Evolutionary conservation across 1,140 invertebrate species (phyloP), one percentile per base, ranked within the genome.

Genomic region (Drosophila tani): DNA sequence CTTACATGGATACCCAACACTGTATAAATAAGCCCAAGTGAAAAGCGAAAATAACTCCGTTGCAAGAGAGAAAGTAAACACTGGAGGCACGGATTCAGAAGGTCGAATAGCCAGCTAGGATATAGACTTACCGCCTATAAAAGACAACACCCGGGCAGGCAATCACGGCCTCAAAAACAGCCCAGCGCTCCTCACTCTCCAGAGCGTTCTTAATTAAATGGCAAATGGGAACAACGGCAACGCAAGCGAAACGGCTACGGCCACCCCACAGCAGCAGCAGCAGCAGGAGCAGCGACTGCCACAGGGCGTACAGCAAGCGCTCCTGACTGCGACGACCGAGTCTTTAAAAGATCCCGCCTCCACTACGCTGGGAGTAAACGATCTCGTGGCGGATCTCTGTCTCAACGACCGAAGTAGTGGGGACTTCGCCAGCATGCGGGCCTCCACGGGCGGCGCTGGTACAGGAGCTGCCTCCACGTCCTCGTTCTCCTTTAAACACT

Each of bases 401-500:
- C 51, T 83, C 3, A 90, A 81, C 46, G 64, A 49, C 5, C 58
- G 68, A 21, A 40, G 14, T 35, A 70, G 60, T 40, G 75, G 67
- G 17, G 91, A 91, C 45, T 90, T 79, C 50, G 76, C 70, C 45
- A 78, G 78, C 27, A 87, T 75, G 45, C 67, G 90, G 14, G 56
- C 85, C 35, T 69, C 65, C 24, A 58, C 70, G 38, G 27, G 67
- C 32, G 59, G 24, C 7, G 9, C 64, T 21, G 51, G 51, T 15
- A 19, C 64, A 17, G 41, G 55, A 24, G 32, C 63, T 15, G 32
- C 68, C 17, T 67, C 83, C 5, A 57, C 76, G 32, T 92, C 91
- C 9, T 85, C 86, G 15, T 96, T 97, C 92, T 97, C 96, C 41
- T 97, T 97, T 85, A 96, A 96, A 91, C 96, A 97, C 90, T 97